Evolutionary conservation across 2,888 invertebrate genomes (phyloP), one percentile per base, ranked within the genome.

Genomic region (Phortica okadai): DNA sequence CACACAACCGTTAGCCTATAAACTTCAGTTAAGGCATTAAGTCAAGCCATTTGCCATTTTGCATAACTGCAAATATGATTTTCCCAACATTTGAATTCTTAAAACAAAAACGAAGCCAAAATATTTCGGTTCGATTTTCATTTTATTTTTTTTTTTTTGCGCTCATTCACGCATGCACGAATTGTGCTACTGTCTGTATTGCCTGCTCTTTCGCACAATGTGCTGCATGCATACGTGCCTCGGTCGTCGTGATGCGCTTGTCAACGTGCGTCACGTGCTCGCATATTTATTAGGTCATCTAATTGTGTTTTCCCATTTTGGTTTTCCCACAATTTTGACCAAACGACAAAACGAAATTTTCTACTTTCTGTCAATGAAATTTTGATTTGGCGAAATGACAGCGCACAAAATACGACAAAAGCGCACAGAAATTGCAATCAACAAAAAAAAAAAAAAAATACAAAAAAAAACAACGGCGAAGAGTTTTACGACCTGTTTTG

Each of bases 271-370:
- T 79, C 78, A 82, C 82, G 82, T 82, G 84, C 86, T 83, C 77
- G 82, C 82, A 80, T 81, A 88, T 89, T 89, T 89, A 88, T 87
- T 89, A 83, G 89, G 89, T 89, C 89, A 89, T 87, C 86, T 85
- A 85, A 85, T 85, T 85, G 85, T 87, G 82, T 85, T 85, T 85
- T 87, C 87, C 86, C 50, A 86, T 85, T 85, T 83, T 84, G 81
- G 82, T 85, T 85, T 85, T 87, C 84, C 87, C 85, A 85, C 80
- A 79, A 62, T 62, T 21, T 62, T 25, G 62, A 25, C 62, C 66
- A 74, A 33, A 72, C 59, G 56, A 67, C 73, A 67, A 33, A 62
- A 62, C 6, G 66, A 66, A 66, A 66, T 21, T 69, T 69, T 69
- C 69, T 45, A 21, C 45, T 44, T 69, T 25, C 44, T 45, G 69